These are phyloP conservation scores for Ernsta delagoae DNA, from an alignment of 2,888 invertebrate genomes.

Conservation along the genomic window DNA sequence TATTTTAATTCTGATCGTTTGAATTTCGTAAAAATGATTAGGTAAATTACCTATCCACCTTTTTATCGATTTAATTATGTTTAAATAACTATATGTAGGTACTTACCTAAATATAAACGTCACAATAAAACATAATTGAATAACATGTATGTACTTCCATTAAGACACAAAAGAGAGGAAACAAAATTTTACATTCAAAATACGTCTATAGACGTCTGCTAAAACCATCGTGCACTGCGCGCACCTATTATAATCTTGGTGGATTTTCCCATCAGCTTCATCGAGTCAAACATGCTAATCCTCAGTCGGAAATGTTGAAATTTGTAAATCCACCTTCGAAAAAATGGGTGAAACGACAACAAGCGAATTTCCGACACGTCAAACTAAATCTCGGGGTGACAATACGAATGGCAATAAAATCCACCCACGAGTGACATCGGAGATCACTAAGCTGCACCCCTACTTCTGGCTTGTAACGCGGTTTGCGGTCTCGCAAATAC, in stretches of 20 bases:
- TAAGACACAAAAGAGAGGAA: too few species aligned
- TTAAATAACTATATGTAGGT: too few species aligned
- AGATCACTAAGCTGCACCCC: slow-evolving; percentile 71
- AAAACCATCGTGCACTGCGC: neutral
- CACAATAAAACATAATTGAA: too few species aligned
- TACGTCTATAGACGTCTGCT: too few species aligned
- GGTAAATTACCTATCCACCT: too few species aligned
- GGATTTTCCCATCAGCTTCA: slow-evolving; percentile 27
- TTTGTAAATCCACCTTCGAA: slow-evolving; percentile 42
- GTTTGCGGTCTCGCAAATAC: neutral
- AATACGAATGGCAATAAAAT: slow-evolving; percentile 83
- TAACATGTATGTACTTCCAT: too few species aligned
- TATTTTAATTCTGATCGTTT: too few species aligned
- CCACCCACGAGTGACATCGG: slow-evolving; percentile 65
- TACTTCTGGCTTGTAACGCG: slow-evolving; percentile 46
- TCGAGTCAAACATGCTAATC: slow-evolving; percentile 14
- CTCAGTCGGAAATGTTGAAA: slow-evolving; percentile 16
- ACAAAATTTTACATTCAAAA: neutral
- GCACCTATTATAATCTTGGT: slow-evolving; percentile 2
- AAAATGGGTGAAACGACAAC: slow-evolving; percentile 70
- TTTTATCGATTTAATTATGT: too few species aligned
- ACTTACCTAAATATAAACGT: too few species aligned
- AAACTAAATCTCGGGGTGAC: slow-evolving; percentile 80
- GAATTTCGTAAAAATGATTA: too few species aligned
- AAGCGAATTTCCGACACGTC: slow-evolving; percentile 80